These are phyloP conservation scores for Montifringilla adamsi DNA, from an alignment of 2,113 vertebrate species.

Conservation along the genomic window DNA sequence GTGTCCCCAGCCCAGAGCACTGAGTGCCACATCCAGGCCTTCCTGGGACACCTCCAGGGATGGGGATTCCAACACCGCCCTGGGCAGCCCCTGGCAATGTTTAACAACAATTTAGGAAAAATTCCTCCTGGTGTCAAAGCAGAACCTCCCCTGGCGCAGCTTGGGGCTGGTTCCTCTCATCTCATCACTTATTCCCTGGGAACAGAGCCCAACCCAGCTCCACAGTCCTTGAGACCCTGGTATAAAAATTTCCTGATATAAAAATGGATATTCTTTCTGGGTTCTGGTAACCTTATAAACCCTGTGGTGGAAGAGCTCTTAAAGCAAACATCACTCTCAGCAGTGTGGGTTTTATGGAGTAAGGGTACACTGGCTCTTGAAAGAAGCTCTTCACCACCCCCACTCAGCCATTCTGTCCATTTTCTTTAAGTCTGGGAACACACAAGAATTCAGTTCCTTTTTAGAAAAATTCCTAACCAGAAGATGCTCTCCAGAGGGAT, in stretches of 20 bases:
- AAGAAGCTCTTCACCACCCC: neutral
- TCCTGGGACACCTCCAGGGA: neutral
- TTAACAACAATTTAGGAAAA: neutral
- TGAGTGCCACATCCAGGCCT: accelerated
- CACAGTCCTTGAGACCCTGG: neutral
- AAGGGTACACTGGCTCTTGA: neutral
- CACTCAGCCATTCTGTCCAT: neutral
- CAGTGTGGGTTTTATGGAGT: neutral
- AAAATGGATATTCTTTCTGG: neutral
- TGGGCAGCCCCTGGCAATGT: neutral
- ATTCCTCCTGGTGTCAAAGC: neutral
- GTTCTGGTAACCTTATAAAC: neutral
- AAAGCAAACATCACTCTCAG: neutral
- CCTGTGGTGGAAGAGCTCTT: neutral
- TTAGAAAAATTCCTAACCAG: neutral
- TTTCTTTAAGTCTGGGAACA: neutral
- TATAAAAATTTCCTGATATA: neutral
- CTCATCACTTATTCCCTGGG: neutral
- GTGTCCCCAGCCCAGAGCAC: neutral
- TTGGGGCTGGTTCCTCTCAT: accelerated
- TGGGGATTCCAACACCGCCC: neutral
- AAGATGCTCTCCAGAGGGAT: neutral
- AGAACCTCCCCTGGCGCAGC: accelerated
- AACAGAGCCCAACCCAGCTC: neutral
- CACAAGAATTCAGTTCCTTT: neutral